These are phyloP conservation scores for Tipula unca DNA, from an alignment of 2,888 invertebrate genomes.

Conservation along the genomic window DNA sequence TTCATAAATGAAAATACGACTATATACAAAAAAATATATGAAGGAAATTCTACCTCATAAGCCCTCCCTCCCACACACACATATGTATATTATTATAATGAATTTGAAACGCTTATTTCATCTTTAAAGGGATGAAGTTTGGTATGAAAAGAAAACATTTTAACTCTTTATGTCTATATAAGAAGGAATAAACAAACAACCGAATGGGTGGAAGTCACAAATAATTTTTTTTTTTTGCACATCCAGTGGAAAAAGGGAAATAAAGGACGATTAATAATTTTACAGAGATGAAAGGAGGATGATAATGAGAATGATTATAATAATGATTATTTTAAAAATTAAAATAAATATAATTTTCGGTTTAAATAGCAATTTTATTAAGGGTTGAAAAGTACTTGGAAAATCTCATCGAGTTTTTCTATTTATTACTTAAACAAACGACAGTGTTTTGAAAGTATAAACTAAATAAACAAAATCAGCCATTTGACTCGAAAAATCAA, in stretches of 20 bases:
- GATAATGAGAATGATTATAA: neutral
- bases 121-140: neutral
- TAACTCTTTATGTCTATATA: neutral
- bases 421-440: too few species aligned
- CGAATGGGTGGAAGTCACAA: neutral
- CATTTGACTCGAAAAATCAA: too few species aligned
- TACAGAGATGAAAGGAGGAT: neutral
- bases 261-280: neutral
- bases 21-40: neutral
- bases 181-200: neutral
- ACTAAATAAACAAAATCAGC: too few species aligned
- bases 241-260: neutral
- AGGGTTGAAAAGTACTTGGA: too few species aligned
- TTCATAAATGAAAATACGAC: constrained; percentile 3
- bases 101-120: neutral
- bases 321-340: neutral
- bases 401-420: too few species aligned
- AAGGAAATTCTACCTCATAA: neutral
- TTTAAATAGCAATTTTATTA: neutral
- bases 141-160: neutral
- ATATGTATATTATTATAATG: neutral
- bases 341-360: neutral
- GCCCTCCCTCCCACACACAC: neutral
- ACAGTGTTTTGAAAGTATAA: too few species aligned
- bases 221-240: neutral